Evolutionary conservation across 2,113 vertebrate genomes (phyloP).

Genomic region (Oophaga pumilio): DNA sequence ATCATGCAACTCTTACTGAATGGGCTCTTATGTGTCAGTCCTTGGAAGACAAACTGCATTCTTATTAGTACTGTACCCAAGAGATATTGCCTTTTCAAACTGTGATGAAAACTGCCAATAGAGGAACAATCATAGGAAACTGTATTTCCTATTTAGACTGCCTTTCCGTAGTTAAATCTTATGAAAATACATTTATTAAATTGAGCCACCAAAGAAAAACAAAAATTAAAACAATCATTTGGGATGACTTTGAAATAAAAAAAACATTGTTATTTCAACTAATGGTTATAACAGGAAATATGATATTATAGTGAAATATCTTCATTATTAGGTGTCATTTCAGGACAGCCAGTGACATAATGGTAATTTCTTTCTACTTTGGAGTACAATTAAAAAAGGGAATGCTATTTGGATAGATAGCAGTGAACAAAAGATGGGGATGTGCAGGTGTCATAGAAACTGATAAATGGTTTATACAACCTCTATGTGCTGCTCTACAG

Average conservation of each 20-base stretch:
- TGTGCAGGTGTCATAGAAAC: not conserved
- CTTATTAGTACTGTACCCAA: not conserved
- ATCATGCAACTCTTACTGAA: too few species aligned
- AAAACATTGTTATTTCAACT: not conserved
- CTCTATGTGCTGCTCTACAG: too few species aligned
- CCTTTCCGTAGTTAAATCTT: not conserved
- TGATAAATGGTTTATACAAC: not conserved
- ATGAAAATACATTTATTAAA: not conserved
- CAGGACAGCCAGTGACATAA: not conserved
- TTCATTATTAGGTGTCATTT: not conserved
- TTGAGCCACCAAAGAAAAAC: not conserved
- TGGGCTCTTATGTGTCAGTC: too few species aligned
- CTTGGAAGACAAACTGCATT: too few species aligned
- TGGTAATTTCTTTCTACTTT: not conserved
- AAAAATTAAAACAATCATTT: not conserved
- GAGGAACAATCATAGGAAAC: not conserved
- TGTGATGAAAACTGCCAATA: not conserved
- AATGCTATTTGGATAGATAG: not conserved
- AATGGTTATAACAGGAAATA: not conserved
- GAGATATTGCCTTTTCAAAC: too few species aligned
- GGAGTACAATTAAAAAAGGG: not conserved
- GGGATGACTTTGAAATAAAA: not conserved
- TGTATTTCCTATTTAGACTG: not conserved
- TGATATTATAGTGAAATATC: not conserved
- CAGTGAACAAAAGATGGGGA: not conserved